These are phyloP conservation scores for Macrocentrus cingulum DNA, from an alignment of 1,140 invertebrate species.

Conservation along the genomic window DNA sequence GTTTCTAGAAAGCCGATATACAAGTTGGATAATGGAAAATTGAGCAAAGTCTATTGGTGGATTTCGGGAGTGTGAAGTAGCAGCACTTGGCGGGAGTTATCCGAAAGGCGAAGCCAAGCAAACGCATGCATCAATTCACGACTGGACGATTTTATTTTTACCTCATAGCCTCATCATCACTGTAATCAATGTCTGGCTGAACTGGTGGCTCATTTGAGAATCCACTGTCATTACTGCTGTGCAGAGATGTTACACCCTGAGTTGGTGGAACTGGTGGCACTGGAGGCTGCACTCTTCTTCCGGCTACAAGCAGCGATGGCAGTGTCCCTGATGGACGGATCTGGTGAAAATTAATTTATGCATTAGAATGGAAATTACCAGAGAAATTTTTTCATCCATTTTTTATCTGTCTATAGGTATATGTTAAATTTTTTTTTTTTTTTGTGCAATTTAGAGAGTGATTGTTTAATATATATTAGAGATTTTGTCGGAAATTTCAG, in stretches of 20 bases:
- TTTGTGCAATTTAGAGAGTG: no score
- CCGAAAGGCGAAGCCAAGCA: constrained; percentile 22
- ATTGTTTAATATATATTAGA: no score
- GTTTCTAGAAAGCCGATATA: neutral
- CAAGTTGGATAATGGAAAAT: neutral
- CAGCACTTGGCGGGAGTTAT: constrained; percentile 1
- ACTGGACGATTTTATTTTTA: constrained; percentile 52
- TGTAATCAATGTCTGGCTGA: constrained; percentile 86
- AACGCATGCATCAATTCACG: constrained; percentile 26
- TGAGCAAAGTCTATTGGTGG: neutral
- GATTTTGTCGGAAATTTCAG: no score
- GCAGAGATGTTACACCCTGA: constrained; percentile 69
- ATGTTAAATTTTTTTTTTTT: no score
- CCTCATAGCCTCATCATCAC: constrained; percentile 84
- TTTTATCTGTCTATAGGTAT: no score
- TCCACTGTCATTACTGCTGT: constrained; percentile 88
- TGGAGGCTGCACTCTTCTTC: constrained; percentile 53
- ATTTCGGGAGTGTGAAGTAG: neutral
- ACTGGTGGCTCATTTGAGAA: constrained; percentile 87
- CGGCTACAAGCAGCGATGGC: constrained; percentile 50
- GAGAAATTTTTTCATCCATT: no score
- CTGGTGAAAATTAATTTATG: constrained; percentile 34
- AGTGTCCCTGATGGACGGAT: constrained; percentile 57
- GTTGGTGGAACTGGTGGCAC: constrained; percentile 59
- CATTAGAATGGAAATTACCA: no score